Base-by-base conservation (phyloP, 2,113 vertebrate genomes). In the Neotoma lepida region DNA sequence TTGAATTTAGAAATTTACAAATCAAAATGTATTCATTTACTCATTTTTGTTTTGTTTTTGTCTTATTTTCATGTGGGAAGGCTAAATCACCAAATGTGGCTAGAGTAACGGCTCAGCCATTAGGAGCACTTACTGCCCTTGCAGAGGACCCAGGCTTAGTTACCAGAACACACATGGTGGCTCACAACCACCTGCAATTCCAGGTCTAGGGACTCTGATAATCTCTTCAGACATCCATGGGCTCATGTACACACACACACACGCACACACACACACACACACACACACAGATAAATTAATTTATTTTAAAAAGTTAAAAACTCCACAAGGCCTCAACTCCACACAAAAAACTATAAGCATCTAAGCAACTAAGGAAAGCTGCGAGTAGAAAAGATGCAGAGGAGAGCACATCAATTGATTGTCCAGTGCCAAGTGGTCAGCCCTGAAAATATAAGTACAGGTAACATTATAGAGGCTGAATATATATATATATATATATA, bases 1-100 rank as follows among this genome's bases (percentile, higher is more conserved):
- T 61, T 56, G 4, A 4, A 35, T 82, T 89, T 56, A 89, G 22
- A 95, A 90, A 51, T 76, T 89, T 92, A 85, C 9, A 85, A 84
- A 87, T 78, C 22, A 93, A 70, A 88, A 39, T 58, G 90, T 61
- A 39, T 26, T 80, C 22, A 77, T 41, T 66, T 17, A 51, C 3
- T 86, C 22, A 51, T 61, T 28, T 56, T 61, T 61, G n/a, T 58
- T 61, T 78, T 80, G 77, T 54, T n/a, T 17, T 66, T 66, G 64
- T 66, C n/a, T n/a, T n/a, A n/a, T 51, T 66, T 84, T 61, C 80
- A 84, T 41, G 10, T 64, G 24, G 58, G 13, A 49, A 93, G 90
- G 70, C 26, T 41, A 61, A 51, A 74, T 78, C 66, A 20, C 28
- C 9, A 14, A 18, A 18, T 61, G 56, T 26, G 24, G 14, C 80